Conservation (phyloP, 2,797 vertebrate genomes). For the Scleropages formosus region DNA sequence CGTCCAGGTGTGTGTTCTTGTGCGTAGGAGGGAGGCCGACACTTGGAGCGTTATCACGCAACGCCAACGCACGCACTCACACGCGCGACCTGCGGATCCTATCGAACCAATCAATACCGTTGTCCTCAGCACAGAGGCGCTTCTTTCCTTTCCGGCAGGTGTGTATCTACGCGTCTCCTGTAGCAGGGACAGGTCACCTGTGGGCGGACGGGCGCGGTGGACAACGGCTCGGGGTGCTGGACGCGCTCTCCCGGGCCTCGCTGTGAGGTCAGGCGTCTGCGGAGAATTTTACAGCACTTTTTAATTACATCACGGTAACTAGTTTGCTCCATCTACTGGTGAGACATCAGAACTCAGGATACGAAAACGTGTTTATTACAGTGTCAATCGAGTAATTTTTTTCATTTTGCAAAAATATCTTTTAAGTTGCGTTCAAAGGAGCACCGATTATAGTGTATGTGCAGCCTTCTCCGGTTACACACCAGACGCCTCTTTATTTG, state of each 20-base stretch:
- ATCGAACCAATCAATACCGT: too few species aligned
- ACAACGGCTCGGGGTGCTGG: conserved; percentile 35
- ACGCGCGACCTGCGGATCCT: background rate
- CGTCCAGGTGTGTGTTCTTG: background rate
- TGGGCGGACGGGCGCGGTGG: background rate
- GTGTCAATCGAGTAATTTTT: background rate
- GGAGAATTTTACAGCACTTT: conserved; percentile 32
- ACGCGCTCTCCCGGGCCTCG: conserved; percentile 26
- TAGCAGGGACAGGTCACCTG: conserved; percentile 29
- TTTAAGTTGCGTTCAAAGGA: background rate
- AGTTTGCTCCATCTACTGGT: conserved; percentile 62
- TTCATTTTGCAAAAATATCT: too few species aligned
- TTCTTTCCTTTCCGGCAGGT: background rate
- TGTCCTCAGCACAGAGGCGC: too few species aligned
- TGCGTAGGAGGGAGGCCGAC: background rate
- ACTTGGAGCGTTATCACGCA: background rate
- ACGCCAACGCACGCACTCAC: background rate
- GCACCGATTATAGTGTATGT: background rate
- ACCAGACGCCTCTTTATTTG: too few species aligned
- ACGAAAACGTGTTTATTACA: background rate
- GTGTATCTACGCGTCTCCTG: background rate
- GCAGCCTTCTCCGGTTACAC: too few species aligned
- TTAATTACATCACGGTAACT: conserved; percentile 50
- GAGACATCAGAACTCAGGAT: conserved; percentile 29
- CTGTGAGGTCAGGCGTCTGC: conserved; percentile 36